Evolutionary conservation across 2,113 vertebrate species (phyloP).

Genomic region (Microcebus ravelobensis): DNA sequence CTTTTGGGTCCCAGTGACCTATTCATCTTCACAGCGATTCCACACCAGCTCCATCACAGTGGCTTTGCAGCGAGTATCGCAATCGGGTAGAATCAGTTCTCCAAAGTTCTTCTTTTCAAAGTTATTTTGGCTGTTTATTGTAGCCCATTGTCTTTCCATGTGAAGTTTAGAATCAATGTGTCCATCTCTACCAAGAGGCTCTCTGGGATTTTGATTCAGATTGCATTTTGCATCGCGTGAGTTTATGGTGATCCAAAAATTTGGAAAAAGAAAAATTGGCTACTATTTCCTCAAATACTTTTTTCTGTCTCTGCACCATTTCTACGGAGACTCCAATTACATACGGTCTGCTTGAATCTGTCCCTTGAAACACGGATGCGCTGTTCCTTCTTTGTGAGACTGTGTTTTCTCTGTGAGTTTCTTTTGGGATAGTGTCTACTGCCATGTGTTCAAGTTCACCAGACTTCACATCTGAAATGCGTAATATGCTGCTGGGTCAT

Average conservation of each 20-base stretch:
- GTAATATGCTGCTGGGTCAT: background rate
- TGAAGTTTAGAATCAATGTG: background rate
- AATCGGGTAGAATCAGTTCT: too few species aligned
- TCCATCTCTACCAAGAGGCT: background rate
- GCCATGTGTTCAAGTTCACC: background rate
- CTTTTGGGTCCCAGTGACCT: too few species aligned
- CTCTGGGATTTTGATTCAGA: background rate
- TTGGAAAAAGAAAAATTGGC: background rate
- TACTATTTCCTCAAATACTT: background rate
- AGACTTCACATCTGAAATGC: too few species aligned
- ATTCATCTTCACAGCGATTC: too few species aligned
- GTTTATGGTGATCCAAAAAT: background rate
- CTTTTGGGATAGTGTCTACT: background rate
- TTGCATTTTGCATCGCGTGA: background rate
- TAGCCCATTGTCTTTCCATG: background rate
- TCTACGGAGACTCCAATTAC: background rate
- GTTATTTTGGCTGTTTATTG: background rate
- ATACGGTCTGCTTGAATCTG: rapidly evolving
- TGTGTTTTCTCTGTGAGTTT: background rate
- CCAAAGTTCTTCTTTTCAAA: background rate
- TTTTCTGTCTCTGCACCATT: background rate
- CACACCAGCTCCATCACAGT: background rate
- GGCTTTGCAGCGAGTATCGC: too few species aligned
- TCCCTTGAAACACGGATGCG: rapidly evolving
- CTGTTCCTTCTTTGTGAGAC: background rate